Evolutionary conservation across 1,140 invertebrate species (phyloP).

Genomic region (Drosophila trapezifrons): DNA sequence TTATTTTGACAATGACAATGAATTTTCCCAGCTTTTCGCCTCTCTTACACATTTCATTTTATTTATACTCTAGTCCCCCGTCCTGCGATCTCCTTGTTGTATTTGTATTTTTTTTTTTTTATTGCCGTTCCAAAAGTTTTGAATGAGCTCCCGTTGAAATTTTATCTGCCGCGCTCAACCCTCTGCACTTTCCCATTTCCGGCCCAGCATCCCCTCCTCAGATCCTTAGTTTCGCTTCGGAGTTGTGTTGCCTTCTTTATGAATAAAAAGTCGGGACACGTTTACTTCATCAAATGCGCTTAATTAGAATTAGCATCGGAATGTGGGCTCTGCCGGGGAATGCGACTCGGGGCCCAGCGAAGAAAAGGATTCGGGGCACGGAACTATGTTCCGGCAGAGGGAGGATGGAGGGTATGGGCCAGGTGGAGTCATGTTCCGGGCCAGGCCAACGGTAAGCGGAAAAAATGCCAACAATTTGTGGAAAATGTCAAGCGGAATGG

Average conservation of each 20-base stretch:
- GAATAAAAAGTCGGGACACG: conserved; percentile 69
- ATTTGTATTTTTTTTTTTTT: conserved; percentile 39
- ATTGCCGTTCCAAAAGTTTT: conserved; percentile 67
- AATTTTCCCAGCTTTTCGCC: conserved; percentile 52
- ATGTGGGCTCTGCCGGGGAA: conserved; percentile 46
- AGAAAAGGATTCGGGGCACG: conserved; percentile 22
- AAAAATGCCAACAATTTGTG: conserved; percentile 42
- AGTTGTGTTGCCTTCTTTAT: conserved; percentile 48
- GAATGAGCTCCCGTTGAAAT: conserved; percentile 72
- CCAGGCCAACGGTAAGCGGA: neutral
- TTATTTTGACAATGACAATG: conserved; percentile 76
- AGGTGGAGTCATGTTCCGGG: conserved; percentile 5
- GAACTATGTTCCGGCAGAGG: conserved; percentile 40
- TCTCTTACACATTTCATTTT: conserved; percentile 54
- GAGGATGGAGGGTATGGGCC: conserved; percentile 7
- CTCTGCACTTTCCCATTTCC: conserved; percentile 21
- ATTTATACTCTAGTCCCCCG: conserved; percentile 39
- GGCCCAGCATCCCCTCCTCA: neutral
- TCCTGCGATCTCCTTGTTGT: too few species aligned
- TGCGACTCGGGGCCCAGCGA: conserved; percentile 6
- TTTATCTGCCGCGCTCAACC: conserved; percentile 54
- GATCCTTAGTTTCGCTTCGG: conserved; percentile 33
- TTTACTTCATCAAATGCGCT: conserved; percentile 75
- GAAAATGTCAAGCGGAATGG: conserved; percentile 45
- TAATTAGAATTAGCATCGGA: conserved; percentile 74